Conservation (phyloP, 92 coral and sea anemone species). For the Nematostella vectensis region DNA sequence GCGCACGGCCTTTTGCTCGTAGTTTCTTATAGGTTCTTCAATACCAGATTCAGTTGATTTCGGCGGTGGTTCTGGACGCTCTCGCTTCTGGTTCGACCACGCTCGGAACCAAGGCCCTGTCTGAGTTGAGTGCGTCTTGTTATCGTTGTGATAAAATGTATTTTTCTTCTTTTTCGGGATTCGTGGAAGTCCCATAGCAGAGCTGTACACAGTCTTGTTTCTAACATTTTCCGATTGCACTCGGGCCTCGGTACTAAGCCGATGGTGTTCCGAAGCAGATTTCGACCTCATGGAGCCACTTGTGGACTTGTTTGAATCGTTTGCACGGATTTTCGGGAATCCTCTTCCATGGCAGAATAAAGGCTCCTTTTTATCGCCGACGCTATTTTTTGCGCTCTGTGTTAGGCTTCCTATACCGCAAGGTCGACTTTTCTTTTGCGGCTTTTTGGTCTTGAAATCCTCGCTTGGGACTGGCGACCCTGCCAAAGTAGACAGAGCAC, state of each 20-base stretch:
- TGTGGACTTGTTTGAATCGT: not conserved
- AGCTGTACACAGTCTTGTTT: not conserved
- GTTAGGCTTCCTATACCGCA: constrained; percentile 1
- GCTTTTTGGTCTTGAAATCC: not conserved
- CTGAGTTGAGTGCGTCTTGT: not conserved
- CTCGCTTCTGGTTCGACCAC: constrained; percentile 28
- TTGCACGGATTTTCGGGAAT: constrained; percentile 2
- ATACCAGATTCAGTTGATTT: not conserved
- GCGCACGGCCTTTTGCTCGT: constrained; percentile 25
- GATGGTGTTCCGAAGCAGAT: constrained; percentile 10
- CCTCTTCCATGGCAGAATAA: constrained; percentile 18
- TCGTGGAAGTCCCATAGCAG: not conserved
- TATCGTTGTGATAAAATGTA: not conserved
- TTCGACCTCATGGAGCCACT: too few species aligned
- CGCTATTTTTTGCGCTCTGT: not conserved
- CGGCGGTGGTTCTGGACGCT: constrained; percentile 3
- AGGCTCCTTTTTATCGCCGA: not conserved
- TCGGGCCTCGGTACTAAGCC: too few species aligned
- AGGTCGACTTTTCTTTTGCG: not conserved
- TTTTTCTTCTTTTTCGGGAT: too few species aligned
- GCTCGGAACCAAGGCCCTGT: constrained; percentile 31
- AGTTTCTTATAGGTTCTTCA: constrained; percentile 2
- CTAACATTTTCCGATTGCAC: constrained; percentile 5
- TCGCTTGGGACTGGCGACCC: not conserved
- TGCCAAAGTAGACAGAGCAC: not conserved